Evolutionary conservation across 1,140 invertebrate species (phyloP), one percentile per base, ranked within the genome.

Genomic region (Drosophila obscura): DNA sequence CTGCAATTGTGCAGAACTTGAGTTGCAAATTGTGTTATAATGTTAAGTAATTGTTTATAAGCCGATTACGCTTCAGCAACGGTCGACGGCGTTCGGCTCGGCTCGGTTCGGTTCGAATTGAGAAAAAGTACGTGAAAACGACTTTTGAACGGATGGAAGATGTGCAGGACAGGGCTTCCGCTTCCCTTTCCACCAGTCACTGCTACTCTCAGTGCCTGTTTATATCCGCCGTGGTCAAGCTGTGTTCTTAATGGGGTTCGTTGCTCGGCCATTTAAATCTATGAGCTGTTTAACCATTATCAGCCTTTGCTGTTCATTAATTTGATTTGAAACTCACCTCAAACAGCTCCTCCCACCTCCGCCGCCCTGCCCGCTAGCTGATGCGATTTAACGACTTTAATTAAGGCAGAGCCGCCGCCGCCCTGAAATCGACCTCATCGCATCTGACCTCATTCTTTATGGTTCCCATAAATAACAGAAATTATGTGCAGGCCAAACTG

Each of bases 31-130:
- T 87, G 82, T 77, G 78, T 74, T 80, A 74, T 85, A 80, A 84
- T 85, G 73, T 76, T 79, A 87, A 87, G 75, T 79, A 87, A 88
- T 87, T 87, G 82, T 79, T 87, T 87, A 79, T 87, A 85, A 68
- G 60, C 60, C 83, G 75, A 69, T 88, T 79, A 62, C 60, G 46
- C 60, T 50, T 19, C 55, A 45, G 55, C 45, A 75, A 62, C 48
- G 58, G 35, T 13, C 35, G 0, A 4, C 35, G 35, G 35, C 4
- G 4, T 4, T 2, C 11, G 3, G 4, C 1, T 39, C 31, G 31
- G 31, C 8, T 1, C 31, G 31, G 49, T 2, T 22, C 22, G 24
- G 13, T 13, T 24, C 11, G 4, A 69, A 22, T 56, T 48, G 16
- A 15, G 43, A 9, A 31, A 69, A 49, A 51, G 43, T 68, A 68